phyloP scores from a whole-genome alignment of 2,113 vertebrate genomes.

The Lutjanus erythropterus region DNA sequence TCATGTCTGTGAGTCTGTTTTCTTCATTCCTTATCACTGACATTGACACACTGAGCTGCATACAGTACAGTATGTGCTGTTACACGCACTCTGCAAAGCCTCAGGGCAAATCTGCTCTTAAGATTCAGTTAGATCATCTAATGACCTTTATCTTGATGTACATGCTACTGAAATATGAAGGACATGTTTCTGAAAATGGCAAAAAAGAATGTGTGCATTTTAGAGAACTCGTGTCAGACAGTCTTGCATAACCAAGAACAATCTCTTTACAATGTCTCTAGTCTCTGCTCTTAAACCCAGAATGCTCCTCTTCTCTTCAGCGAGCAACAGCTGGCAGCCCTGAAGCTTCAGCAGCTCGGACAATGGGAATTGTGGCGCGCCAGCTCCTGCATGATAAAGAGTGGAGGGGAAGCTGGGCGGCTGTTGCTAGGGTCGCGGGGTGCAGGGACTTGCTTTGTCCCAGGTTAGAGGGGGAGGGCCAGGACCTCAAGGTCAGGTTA shows the following conservation, averaged over 20 bases:
- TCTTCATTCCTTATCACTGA: constrained; percentile 42
- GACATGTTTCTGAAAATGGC: constrained; percentile 16
- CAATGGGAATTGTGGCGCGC: constrained; percentile 55
- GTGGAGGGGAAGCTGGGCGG: constrained; percentile 25
- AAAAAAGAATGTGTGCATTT: not conserved
- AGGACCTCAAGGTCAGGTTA: constrained; percentile 67
- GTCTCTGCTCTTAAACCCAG: constrained; percentile 35
- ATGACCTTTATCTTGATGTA: not conserved
- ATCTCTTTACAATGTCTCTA: no score
- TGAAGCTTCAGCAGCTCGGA: not conserved
- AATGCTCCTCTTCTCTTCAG: constrained; percentile 18
- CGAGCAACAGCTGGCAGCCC: constrained; percentile 75
- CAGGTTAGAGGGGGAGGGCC: constrained; percentile 63
- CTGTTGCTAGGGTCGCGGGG: constrained; percentile 49
- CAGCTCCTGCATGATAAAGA: constrained; percentile 53
- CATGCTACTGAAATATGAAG: constrained; percentile 31
- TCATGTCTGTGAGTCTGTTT: not conserved
- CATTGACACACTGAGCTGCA: constrained; percentile 31
- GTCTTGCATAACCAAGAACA: not conserved
- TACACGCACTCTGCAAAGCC: constrained; percentile 20
- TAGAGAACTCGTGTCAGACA: not conserved
- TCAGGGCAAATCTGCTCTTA: constrained; percentile 1
- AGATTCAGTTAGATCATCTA: not conserved
- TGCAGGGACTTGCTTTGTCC: constrained; percentile 69
- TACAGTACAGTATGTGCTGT: constrained; percentile 42